These are phyloP conservation scores for Sinonovacula constricta DNA, from an alignment of 1,140 invertebrate genomes.

Conservation along the genomic window DNA sequence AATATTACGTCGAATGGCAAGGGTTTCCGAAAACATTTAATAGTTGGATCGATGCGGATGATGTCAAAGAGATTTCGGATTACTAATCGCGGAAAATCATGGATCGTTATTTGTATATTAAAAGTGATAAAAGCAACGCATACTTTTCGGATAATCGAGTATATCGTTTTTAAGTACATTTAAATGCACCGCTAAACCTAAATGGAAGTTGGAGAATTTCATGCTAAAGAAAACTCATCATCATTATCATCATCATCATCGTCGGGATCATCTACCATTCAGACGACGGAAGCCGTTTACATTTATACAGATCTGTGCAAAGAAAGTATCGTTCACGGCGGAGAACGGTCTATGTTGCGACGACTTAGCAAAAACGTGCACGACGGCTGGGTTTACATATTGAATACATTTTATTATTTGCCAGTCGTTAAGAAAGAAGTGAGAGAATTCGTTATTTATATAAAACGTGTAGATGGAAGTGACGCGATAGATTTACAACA, in stretches of 20 bases:
- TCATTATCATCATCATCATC: no score
- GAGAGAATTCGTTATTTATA: constrained; percentile 23
- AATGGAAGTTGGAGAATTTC: constrained; percentile 41
- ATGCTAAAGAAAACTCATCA: constrained; percentile 1
- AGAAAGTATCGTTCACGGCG: constrained; percentile 37
- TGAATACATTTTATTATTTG: constrained; percentile 22
- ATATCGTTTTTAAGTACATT: constrained; percentile 39
- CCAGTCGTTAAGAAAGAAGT: constrained; percentile 26
- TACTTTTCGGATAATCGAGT: constrained; percentile 43
- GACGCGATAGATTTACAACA: background rate
- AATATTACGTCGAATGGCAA: background rate
- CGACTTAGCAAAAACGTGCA: constrained; percentile 20
- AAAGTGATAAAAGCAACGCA: constrained; percentile 15
- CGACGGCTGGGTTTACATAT: constrained; percentile 16
- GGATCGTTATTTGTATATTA: constrained; percentile 24
- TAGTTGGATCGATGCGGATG: background rate
- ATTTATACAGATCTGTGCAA: constrained; percentile 33
- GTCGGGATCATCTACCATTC: no score
- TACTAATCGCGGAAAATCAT: background rate
- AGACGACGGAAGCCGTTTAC: constrained; percentile 14
- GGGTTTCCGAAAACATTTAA: background rate
- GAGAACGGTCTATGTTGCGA: constrained; percentile 24
- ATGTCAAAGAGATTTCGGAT: constrained; percentile 17
- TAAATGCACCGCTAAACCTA: constrained; percentile 19
- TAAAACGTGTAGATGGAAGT: constrained; percentile 15